Evolutionary conservation across 92 coral and sea anemone species (phyloP).

Genomic region (Epizoanthus scotinus): DNA sequence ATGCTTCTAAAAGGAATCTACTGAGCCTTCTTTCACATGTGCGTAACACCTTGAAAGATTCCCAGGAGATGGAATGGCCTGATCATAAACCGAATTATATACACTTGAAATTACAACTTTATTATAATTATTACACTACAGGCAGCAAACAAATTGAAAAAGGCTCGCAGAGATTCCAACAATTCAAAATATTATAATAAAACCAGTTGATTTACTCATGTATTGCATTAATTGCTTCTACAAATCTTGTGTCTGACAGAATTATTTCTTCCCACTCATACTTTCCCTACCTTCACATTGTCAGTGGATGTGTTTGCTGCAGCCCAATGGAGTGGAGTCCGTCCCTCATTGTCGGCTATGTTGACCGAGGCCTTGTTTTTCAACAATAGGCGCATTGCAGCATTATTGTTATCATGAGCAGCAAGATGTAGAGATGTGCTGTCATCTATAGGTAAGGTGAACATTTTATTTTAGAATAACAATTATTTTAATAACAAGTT

Average conservation of each 20-base stretch:
- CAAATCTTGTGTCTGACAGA: background rate
- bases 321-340: conserved; percentile 96
- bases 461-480: no score
- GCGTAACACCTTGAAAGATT: no score
- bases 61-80: no score
- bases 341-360: conserved; percentile 75
- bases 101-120: no score
- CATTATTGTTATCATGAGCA: conserved; percentile 64
- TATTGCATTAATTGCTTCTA: background rate
- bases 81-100: no score
- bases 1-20: no score
- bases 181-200: no score
- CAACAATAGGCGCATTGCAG: conserved; percentile 65
- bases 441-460: conserved; percentile 58
- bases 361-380: conserved; percentile 77
- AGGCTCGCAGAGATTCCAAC: background rate
- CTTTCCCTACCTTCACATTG: conserved; percentile 68
- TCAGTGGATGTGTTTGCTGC: conserved; percentile 77
- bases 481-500: no score
- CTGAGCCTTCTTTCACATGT: no score
- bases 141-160: background rate
- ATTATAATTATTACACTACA: no score
- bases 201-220: background rate
- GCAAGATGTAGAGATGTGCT: conserved; percentile 89
- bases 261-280: background rate